Conservation (phyloP, 1,140 invertebrate species). For the Pygmarrhopalites habei region DNA sequence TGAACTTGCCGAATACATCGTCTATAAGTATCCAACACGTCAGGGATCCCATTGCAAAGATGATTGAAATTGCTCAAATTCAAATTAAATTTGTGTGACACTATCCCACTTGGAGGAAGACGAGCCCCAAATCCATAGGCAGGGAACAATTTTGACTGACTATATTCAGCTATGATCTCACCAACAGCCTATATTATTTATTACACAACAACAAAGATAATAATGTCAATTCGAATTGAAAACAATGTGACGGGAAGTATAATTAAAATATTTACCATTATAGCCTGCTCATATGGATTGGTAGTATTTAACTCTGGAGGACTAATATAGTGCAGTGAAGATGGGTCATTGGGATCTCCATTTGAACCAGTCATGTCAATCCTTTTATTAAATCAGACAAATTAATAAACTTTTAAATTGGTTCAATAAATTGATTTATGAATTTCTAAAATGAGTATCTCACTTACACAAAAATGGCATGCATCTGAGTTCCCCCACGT, state of each 20-base stretch:
- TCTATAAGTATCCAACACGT: constrained; percentile 35
- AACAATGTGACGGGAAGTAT: too few species aligned
- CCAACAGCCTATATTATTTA: too few species aligned
- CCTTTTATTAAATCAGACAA: too few species aligned
- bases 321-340: constrained; percentile 23
- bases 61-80: constrained; percentile 53
- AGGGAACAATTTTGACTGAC: constrained; percentile 51
- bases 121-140: constrained; percentile 54
- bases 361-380: constrained; percentile 67
- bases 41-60: constrained; percentile 48
- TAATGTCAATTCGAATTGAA: too few species aligned
- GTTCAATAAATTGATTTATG: too few species aligned
- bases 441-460: too few species aligned
- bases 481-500: constrained; percentile 49
- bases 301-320: constrained; percentile 35
- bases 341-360: constrained; percentile 42
- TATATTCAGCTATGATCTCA: constrained; percentile 59
- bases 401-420: too few species aligned
- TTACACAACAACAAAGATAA: too few species aligned
- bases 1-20: constrained; percentile 50
- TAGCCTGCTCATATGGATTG: constrained; percentile 55
- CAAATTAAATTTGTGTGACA: constrained; percentile 55
- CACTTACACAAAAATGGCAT: constrained; percentile 51
- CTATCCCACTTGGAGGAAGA: constrained; percentile 49
- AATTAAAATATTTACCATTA: too few species aligned